phyloP scores from a whole-genome alignment of 2,888 invertebrate species.

The Diplazon laetatorius region DNA sequence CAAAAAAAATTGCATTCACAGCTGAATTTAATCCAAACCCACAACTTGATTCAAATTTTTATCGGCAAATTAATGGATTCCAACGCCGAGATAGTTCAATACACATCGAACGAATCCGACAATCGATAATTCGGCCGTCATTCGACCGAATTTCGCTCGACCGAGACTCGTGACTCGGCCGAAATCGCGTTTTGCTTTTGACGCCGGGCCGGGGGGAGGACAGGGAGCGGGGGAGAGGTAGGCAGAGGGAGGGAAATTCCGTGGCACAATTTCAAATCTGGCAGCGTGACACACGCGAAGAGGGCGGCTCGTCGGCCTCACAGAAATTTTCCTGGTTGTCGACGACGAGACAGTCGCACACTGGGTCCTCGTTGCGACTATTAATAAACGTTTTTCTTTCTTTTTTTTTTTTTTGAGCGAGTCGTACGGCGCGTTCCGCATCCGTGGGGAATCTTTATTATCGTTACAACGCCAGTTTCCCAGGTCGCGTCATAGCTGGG shows the following conservation, averaged over 20 bases:
- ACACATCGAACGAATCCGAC: too few species aligned
- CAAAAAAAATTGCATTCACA: too few species aligned
- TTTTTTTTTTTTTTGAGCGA: too few species aligned
- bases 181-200: conserved; percentile 9
- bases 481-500: background rate
- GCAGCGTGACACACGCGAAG: conserved; percentile 50
- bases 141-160: too few species aligned
- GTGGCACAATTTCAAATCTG: conserved; percentile 33
- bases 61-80: too few species aligned
- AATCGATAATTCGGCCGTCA: too few species aligned
- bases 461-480: conserved; percentile 32
- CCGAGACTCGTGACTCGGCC: background rate
- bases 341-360: conserved; percentile 10
- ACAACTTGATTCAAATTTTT: too few species aligned
- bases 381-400: conserved; percentile 54
- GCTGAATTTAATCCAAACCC: too few species aligned
- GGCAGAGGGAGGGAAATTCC: conserved; percentile 44
- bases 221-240: too few species aligned
- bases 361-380: conserved; percentile 19
- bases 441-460: conserved; percentile 61
- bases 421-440: conserved; percentile 46
- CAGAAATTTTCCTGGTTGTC: conserved; percentile 30
- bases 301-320: conserved; percentile 36
- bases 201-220: too few species aligned
- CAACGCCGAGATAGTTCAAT: too few species aligned